Percentiles rank a stretch among this genome's conserved stretches.
Conservation (phyloP, 2,888 invertebrate species). For the Eupeodes latifasciatus region DNA sequence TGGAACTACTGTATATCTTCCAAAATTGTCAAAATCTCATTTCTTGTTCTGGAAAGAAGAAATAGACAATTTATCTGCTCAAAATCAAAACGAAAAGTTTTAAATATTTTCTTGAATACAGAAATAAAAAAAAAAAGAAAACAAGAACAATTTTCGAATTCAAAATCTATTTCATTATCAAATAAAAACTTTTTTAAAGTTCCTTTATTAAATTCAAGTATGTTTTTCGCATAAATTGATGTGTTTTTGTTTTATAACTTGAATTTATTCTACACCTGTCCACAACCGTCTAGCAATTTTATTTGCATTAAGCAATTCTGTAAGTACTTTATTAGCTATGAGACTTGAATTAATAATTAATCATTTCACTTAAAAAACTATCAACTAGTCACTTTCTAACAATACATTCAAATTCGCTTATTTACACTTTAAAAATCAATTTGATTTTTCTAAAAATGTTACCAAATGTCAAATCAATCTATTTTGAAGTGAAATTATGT, state of each 20-base stretch:
- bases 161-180: too few species aligned
- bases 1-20: too few species aligned
- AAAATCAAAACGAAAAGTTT: too few species aligned
- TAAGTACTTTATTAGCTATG: not conserved
- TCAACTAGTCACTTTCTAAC: not conserved
- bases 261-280: slow-evolving; percentile 6
- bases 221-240: not conserved
- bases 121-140: too few species aligned
- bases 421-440: not conserved
- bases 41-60: too few species aligned
- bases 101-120: too few species aligned
- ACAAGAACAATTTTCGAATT: too few species aligned
- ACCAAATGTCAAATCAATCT: too few species aligned
- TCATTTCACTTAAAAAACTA: not conserved
- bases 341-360: slow-evolving; percentile 12
- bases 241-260: not conserved
- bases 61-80: too few species aligned
- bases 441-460: not conserved
- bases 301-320: not conserved
- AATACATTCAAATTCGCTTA: not conserved
- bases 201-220: not conserved
- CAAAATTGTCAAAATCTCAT: too few species aligned
- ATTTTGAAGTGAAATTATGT: too few species aligned
- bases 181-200: not conserved
- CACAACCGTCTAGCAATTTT: not conserved